These are phyloP conservation scores for Ornithoptera alexandrae DNA, from an alignment of 2,888 invertebrate species.

Conservation along the genomic window DNA sequence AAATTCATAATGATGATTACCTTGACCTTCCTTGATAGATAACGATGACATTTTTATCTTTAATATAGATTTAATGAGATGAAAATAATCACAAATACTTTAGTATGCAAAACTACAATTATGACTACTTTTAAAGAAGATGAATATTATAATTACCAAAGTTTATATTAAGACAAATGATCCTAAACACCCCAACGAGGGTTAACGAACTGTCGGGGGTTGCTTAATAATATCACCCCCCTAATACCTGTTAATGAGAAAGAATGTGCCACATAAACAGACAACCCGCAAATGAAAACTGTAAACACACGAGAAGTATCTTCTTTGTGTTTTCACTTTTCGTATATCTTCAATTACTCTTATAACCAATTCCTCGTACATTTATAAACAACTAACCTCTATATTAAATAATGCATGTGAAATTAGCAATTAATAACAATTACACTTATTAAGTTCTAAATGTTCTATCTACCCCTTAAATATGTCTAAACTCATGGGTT, in stretches of 20 bases:
- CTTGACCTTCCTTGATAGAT: no score
- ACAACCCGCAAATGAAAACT: slow-evolving; percentile 17
- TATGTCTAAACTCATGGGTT: no score
- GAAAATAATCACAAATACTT: background rate
- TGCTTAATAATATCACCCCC: slow-evolving; percentile 1
- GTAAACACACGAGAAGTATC: slow-evolving; percentile 30
- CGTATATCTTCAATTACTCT: background rate
- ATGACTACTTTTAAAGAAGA: background rate
- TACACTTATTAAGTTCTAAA: no score
- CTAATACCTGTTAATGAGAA: slow-evolving; percentile 15
- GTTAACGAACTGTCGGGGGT: slow-evolving; percentile 4
- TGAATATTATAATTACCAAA: background rate
- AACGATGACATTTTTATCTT: background rate
- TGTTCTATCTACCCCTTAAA: no score
- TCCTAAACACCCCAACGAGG: background rate
- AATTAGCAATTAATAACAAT: no score
- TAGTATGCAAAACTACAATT: background rate
- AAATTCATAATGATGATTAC: no score
- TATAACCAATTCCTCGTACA: background rate
- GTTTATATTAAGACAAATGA: background rate
- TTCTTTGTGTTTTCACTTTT: slow-evolving; percentile 6
- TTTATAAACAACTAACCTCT: no score
- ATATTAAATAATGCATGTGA: no score
- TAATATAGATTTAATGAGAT: background rate
- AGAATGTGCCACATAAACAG: background rate